Base-by-base conservation (phyloP, 2,888 invertebrate genomes). In the Lucinisca nassula region DNA sequence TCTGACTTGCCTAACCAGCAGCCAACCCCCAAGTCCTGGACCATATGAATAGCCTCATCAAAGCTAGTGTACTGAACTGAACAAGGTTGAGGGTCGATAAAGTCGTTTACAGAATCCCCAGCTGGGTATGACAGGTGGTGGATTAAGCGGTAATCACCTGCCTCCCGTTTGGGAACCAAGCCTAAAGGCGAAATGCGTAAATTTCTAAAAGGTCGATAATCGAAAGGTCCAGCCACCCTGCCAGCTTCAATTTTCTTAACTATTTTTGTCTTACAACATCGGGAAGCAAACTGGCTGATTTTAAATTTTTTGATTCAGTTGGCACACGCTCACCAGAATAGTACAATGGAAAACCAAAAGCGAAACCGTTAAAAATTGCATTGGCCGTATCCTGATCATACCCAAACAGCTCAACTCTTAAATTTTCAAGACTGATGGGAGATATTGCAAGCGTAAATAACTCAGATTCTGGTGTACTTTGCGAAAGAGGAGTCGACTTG, bases 131-230 rank as follows among this genome's bases (percentile, higher is more conserved):
- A 82, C n/a, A 77, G 51, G 51, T 82, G 76, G 27, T 82, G 82
- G 27, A 77, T 82, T 17, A 82, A 35, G 0, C 82, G 32, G n/a
- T 27, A 75, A 0, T 51, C 21, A 21, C 35, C 70, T 24, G 37
- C 35, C 35, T 75, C 74, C 27, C 45, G 75, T 61, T 75, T 10
- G 17, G 80, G 75, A 37, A 82, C 78, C 6, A 83, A 73, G 8
- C 83, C 83, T 32, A 83, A 32, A 27, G 83, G 83, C 1, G 83
- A 83, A 14, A 83, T 55, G 8, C 58, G 40, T 55, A 78, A 73
- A 38, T 38, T 38, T 55, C 1, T 4, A 67, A 78, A n/a, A 49
- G 72, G 76, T 0, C 35, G 24, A 24, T 10, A 17, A 27, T 14
- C 10, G 32, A 75, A 51, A 37, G 82, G 27, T 2, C 74, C 61